These are phyloP conservation scores for Schizopygopsis pylzovi DNA, from an alignment of 2,797 vertebrate genomes.

Conservation along the genomic window DNA sequence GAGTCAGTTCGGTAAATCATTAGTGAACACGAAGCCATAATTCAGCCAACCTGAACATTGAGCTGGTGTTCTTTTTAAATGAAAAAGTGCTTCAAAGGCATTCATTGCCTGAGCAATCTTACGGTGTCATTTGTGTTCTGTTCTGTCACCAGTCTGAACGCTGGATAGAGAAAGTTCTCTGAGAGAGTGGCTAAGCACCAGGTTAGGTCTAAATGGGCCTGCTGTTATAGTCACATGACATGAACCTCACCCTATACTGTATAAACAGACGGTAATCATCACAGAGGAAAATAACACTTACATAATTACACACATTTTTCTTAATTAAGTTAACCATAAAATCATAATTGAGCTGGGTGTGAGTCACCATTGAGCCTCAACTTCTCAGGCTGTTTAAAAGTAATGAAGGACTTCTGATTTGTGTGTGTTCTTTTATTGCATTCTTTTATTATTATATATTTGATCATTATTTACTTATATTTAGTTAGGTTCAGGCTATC, in stretches of 20 bases:
- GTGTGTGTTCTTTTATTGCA: neutral
- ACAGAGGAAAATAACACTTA: constrained; percentile 17
- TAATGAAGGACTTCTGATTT: neutral
- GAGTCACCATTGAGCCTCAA: constrained; percentile 4
- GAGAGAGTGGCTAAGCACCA: constrained; percentile 9
- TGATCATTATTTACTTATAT: neutral
- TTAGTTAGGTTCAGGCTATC: neutral
- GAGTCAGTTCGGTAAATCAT: constrained; percentile 53
- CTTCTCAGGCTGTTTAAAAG: neutral
- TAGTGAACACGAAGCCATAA: constrained; percentile 8
- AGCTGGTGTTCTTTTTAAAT: constrained; percentile 32
- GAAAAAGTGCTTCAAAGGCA: constrained; percentile 44
- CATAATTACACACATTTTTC: constrained; percentile 35
- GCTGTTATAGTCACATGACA: constrained; percentile 30
- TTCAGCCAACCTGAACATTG: constrained; percentile 43
- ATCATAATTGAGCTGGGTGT: constrained; percentile 8
- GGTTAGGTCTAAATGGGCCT: neutral
- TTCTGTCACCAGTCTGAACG: neutral
- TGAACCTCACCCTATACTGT: constrained; percentile 16
- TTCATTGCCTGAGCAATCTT: neutral
- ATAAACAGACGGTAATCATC: constrained; percentile 20
- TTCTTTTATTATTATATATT: neutral
- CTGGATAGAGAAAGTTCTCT: neutral
- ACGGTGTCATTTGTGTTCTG: neutral
- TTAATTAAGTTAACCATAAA: constrained; percentile 9